Evolutionary conservation across 2,797 vertebrate species (phyloP).

Genomic region (Tauraco hartlaubi): DNA sequence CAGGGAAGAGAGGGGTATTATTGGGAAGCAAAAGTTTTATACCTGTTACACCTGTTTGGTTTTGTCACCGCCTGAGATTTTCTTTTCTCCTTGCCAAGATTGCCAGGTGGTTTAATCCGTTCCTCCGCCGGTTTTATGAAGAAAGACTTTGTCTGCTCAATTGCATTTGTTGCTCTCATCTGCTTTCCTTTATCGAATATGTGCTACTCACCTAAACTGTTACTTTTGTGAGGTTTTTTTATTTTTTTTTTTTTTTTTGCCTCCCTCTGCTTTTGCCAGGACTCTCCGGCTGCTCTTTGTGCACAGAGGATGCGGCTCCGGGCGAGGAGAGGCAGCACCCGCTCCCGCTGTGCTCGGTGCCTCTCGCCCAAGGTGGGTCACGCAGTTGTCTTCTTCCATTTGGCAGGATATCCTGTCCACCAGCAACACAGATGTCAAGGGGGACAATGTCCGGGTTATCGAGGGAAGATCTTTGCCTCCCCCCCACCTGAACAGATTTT

Average conservation of each 20-base stretch:
- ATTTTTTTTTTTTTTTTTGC: neutral
- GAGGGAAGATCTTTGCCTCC: slow-evolving; percentile 75
- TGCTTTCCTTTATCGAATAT: slow-evolving; percentile 36
- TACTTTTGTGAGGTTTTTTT: neutral
- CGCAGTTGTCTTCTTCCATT: slow-evolving; percentile 81
- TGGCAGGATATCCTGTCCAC: slow-evolving; percentile 85
- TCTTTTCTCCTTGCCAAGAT: slow-evolving; percentile 75
- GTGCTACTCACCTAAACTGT: slow-evolving; percentile 67
- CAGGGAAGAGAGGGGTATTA: slow-evolving; percentile 77
- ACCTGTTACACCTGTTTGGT: slow-evolving; percentile 92
- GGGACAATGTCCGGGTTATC: slow-evolving; percentile 81
- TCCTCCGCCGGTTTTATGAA: slow-evolving; percentile 76
- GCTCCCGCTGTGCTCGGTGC: slow-evolving; percentile 76
- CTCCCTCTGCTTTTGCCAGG: neutral
- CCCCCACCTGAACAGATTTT: slow-evolving; percentile 43
- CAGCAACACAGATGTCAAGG: slow-evolving; percentile 79
- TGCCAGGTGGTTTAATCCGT: slow-evolving; percentile 90
- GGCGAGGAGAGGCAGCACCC: slow-evolving; percentile 54
- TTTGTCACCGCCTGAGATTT: slow-evolving; percentile 82
- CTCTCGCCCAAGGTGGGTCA: slow-evolving; percentile 82
- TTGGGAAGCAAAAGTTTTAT: slow-evolving; percentile 81
- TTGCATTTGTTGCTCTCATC: slow-evolving; percentile 78
- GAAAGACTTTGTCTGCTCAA: slow-evolving; percentile 76
- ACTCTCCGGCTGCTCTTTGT: slow-evolving; percentile 7
- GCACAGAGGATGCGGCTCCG: slow-evolving; percentile 11